Evolutionary conservation across 2,888 invertebrate species (phyloP).

Genomic region (Mycalesis mineus): DNA sequence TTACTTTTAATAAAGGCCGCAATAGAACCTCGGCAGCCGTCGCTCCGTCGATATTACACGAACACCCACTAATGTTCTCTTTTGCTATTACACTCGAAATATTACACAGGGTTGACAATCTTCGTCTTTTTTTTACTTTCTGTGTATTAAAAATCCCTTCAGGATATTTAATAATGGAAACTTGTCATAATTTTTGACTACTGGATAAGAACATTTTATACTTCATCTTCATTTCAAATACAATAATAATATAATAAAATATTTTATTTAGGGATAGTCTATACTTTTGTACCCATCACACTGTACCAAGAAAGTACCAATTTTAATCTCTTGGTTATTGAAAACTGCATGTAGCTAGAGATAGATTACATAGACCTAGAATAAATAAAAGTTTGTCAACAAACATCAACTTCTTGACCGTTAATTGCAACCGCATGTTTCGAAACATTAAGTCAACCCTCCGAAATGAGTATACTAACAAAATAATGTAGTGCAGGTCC

Average conservation of each 20-base stretch:
- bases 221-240: too few species aligned
- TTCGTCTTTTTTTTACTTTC: constrained; percentile 44
- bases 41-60: constrained; percentile 64
- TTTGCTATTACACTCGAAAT: constrained; percentile 70
- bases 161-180: too few species aligned
- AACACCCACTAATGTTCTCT: constrained; percentile 72
- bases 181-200: too few species aligned
- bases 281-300: too few species aligned
- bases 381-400: constrained; percentile 7
- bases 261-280: too few species aligned
- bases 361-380: too few species aligned
- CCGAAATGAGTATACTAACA: constrained; percentile 59
- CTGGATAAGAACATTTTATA: too few species aligned
- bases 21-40: constrained; percentile 64
- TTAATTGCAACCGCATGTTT: constrained; percentile 38
- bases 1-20: constrained; percentile 75
- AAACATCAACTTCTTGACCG: constrained; percentile 14
- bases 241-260: too few species aligned
- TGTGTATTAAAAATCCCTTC: too few species aligned
- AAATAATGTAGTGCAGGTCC: constrained; percentile 66
- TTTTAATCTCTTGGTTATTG: not conserved
- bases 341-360: not conserved
- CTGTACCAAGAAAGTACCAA: too few species aligned
- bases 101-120: constrained; percentile 69
- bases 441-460: constrained; percentile 53